Evolutionary conservation across 2,797 vertebrate genomes (phyloP), one percentile per base, ranked within the genome.

Genomic region (Tapirus indicus): DNA sequence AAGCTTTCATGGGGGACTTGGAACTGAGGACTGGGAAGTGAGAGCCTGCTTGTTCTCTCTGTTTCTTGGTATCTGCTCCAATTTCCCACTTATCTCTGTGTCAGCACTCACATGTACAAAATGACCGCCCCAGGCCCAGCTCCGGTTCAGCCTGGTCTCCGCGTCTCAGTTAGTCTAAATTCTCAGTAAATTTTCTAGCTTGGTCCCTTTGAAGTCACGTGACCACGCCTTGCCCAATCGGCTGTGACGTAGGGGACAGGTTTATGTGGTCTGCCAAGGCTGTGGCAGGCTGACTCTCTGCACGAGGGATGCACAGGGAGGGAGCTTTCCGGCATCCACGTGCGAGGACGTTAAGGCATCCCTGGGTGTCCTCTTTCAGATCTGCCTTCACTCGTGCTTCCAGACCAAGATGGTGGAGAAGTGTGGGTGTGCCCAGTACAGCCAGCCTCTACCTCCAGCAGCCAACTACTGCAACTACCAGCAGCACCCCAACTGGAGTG

Each of bases 301-400:
- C 41, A 11, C 20, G 44, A 27, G 18, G 32, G 21, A 2, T 1
- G 20, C 8, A 8, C 0, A 4, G 20, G 38, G 20, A 52, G 23
- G 44, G 56, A 17, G 29, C 49, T 38, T 58, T 35, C 23, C 16
- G 72, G 58, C 35, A 7, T 13, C 85, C 5, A 0, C 0, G 0
- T 20, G 20, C 68, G 56, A 27, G 52, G 49, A 62, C 1, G 4
- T 35, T 44, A 35, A 92, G 41, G 38, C 10, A 13, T 49, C 38
- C 9, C 32, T 79, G 88, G 0, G 35, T 95, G 44, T 96, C 72
- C 12, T 44, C 60, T 87, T 95, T 38, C 98, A 99, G 99, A 99
- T 99, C 83, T 99, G 99, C 97, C 98, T 99, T 60, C 98, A 99
- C 96, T 99, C 99, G 1, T 99, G 99, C 93, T 99, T 99, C 97